Percentiles rank a stretch among this genome's conserved stretches.
phyloP scores from a whole-genome alignment of 2,888 invertebrate species.

The Eupithecia dodoneata region DNA sequence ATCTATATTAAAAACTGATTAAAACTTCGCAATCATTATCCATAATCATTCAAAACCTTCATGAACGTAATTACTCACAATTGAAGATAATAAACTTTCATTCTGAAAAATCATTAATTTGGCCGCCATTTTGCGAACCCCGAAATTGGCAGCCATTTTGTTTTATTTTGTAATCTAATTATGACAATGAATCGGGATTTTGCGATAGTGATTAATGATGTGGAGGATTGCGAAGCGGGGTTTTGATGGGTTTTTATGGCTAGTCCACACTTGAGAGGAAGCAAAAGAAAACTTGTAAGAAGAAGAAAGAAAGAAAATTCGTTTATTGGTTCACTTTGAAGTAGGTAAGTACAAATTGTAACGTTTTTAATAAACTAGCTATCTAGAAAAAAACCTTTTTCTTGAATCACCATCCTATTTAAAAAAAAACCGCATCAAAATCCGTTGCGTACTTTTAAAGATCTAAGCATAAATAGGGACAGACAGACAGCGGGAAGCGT shows the following conservation, averaged over 20 bases:
- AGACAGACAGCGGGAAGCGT: too few species aligned
- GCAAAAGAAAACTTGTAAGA: not conserved
- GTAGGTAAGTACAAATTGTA: not conserved
- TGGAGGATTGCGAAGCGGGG: conserved; percentile 32
- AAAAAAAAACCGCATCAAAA: too few species aligned
- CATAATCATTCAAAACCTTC: conserved; percentile 27
- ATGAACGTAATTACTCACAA: conserved; percentile 21
- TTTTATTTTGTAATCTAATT: conserved; percentile 60
- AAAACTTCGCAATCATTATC: conserved; percentile 30
- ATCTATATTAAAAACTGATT: conserved; percentile 29
- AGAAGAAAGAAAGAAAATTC: too few species aligned
- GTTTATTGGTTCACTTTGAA: too few species aligned
- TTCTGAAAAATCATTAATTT: conserved; percentile 39
- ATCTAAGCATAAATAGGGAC: too few species aligned
- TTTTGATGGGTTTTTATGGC: conserved; percentile 6
- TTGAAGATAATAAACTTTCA: conserved; percentile 30
- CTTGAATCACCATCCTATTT: too few species aligned
- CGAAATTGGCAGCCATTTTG: conserved; percentile 41
- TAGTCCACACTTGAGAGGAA: not conserved
- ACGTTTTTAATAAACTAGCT: too few species aligned
- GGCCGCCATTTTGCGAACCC: conserved; percentile 2
- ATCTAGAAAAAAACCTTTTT: too few species aligned
- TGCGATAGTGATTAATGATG: conserved; percentile 68
- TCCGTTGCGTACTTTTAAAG: too few species aligned
- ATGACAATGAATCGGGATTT: conserved; percentile 66